These are phyloP conservation scores for Eupithecia subfuscata DNA, from an alignment of 2,888 invertebrate genomes.

Conservation along the genomic window DNA sequence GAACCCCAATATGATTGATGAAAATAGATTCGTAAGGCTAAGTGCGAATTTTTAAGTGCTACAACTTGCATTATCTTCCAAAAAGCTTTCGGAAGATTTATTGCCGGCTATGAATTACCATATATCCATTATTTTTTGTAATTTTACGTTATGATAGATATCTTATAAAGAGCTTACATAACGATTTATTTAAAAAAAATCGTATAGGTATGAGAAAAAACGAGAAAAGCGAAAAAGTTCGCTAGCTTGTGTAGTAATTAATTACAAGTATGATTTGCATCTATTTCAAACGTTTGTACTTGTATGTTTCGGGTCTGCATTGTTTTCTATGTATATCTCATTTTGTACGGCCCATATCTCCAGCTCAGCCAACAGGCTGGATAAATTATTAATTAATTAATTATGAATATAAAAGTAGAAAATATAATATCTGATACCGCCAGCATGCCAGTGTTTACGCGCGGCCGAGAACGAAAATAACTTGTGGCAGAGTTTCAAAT, in stretches of 20 bases:
- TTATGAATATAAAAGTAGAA: slow-evolving; percentile 47
- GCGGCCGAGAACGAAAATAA: slow-evolving; percentile 70
- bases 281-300: not conserved
- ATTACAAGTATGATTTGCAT: not conserved
- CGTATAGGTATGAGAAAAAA: not conserved
- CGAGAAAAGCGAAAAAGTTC: not conserved
- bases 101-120: slow-evolving; percentile 1
- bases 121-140: not conserved
- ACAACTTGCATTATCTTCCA: slow-evolving; percentile 15
- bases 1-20: slow-evolving; percentile 23
- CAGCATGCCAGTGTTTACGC: slow-evolving; percentile 72
- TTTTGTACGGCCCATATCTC: not conserved
- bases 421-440: slow-evolving; percentile 59
- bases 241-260: not conserved
- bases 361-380: not conserved
- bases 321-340: not conserved
- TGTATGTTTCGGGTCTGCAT: not conserved
- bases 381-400: not conserved
- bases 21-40: slow-evolving; percentile 19
- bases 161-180: slow-evolving; percentile 7
- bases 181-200: not conserved
- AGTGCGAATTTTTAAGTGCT: slow-evolving; percentile 21
- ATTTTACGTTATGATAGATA: not conserved
- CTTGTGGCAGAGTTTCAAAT: slow-evolving; percentile 82
- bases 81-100: slow-evolving; percentile 21